Base-by-base conservation (phyloP, 1,140 invertebrate genomes). In the Paramacrobiotus metropolitanus region DNA sequence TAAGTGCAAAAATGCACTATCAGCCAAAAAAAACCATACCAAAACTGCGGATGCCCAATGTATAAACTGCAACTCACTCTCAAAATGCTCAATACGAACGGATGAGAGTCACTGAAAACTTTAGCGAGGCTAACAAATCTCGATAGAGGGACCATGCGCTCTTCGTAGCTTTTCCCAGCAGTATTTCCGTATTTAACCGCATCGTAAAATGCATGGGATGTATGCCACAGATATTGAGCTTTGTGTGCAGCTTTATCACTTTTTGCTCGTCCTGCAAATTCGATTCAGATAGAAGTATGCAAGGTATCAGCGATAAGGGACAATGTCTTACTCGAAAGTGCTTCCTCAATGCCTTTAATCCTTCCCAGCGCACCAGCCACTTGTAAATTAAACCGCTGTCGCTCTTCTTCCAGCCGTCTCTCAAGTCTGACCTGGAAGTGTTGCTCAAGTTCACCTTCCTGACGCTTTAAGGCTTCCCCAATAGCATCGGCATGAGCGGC, bases 141-240 rank as follows among this genome's bases (percentile, higher is more conserved):
- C 0, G 48, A 55, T 24, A 55, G 24, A 15, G 48, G 48, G 4
- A 55, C 48, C 24, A 55, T 15, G 4, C 24, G 15, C 24, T 55
- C 48, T 28, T 24, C 48, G 4, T 15, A 20, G 48, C 9, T 62
- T 48, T 63, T 24, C 59, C 18, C 68, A 59, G 64, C 68, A 31
- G 64, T 68, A 62, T 76, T 76, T 59, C 75, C 78, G 30, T 75
- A 71, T 66, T 82, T 80, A n/a, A 93, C 79, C 2, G 84, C 81
- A 48, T 82, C 76, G 66, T 83, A 78, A 30, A 95, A 74, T 21
- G 86, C 80, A 68, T 92, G 85, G 69, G 86, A 91, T 9, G 90
- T 85, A 61, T 86, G 80, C 92, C 91, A 96, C 64, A 94, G 77
- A 31, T 86, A 79, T 70, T 92, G 87, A 2, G 87, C 82, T 65